A percentile compares a stretch with the other conserved stretches of the same genome.
These are phyloP conservation scores for Caradrina clavipalpis DNA, from an alignment of 2,888 invertebrate genomes.

Conservation along the genomic window DNA sequence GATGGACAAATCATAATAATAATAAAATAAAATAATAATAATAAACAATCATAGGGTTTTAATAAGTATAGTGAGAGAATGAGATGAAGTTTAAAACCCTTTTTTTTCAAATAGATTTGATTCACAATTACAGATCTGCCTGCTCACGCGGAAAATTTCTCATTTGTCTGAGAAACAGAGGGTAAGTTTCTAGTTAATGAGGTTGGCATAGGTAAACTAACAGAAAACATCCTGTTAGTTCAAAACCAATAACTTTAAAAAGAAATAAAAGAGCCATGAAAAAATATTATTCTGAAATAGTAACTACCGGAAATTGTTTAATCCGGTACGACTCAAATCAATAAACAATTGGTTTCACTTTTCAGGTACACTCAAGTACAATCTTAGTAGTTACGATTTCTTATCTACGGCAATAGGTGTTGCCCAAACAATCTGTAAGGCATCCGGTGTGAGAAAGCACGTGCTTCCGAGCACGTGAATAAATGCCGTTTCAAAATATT, in stretches of 20 bases:
- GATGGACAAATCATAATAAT: neutral
- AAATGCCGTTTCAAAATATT: slow-evolving; percentile 70
- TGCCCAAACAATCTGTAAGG: slow-evolving; percentile 67
- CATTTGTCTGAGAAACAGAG: no score
- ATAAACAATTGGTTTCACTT: slow-evolving; percentile 38
- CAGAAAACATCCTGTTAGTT: neutral
- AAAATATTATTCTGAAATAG: neutral
- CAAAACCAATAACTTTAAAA: neutral
- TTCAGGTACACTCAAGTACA: slow-evolving; percentile 17
- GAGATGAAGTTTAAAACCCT: no score
- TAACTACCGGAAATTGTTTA: slow-evolving; percentile 9
- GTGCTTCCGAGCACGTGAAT: slow-evolving; percentile 67
- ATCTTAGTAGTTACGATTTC: slow-evolving; percentile 48
- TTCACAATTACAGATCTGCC: no score
- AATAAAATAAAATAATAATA: no score
- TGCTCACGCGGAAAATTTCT: no score
- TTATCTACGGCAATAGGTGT: slow-evolving; percentile 60
- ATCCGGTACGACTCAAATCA: slow-evolving; percentile 14
- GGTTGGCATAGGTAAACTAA: no score
- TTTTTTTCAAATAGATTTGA: no score
- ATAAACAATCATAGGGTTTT: no score
- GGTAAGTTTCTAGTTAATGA: neutral
- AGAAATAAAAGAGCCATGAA: neutral
- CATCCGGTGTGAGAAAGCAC: slow-evolving; percentile 67
- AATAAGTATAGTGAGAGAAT: neutral